A percentile compares a stretch with the other conserved stretches of the same genome.
phyloP scores from a whole-genome alignment of 2,888 invertebrate species.

The Drymonia ruficornis region DNA sequence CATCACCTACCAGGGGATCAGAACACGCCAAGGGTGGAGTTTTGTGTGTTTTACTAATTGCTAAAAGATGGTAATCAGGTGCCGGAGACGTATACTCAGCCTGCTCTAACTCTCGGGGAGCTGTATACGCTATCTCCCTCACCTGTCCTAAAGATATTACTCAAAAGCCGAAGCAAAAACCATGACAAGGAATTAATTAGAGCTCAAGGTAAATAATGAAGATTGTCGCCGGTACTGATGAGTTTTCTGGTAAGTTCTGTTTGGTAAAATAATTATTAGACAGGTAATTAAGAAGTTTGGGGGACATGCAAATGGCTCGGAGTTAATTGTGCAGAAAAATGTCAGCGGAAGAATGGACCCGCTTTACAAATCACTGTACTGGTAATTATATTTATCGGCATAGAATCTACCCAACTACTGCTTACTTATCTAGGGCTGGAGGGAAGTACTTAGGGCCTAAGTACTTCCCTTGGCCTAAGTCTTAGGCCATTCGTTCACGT shows the following conservation, averaged over 20 bases:
- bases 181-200: slow-evolving; percentile 86
- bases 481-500: too few species aligned
- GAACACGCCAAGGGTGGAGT: slow-evolving; percentile 85
- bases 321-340: slow-evolving; percentile 60
- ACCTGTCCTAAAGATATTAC: slow-evolving; percentile 70
- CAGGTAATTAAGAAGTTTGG: slow-evolving; percentile 79
- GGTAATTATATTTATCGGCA: not conserved
- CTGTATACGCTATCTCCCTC: slow-evolving; percentile 49
- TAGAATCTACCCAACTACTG: too few species aligned
- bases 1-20: slow-evolving; percentile 82
- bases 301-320: slow-evolving; percentile 55
- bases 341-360: not conserved
- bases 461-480: too few species aligned
- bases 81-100: slow-evolving; percentile 63
- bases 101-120: slow-evolving; percentile 34
- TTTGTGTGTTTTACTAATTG: slow-evolving; percentile 87
- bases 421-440: too few species aligned
- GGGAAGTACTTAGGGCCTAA: too few species aligned
- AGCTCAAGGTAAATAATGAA: slow-evolving; percentile 84
- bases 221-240: slow-evolving; percentile 81
- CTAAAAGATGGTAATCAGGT: slow-evolving; percentile 86
- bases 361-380: not conserved
- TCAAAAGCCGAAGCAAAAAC: slow-evolving; percentile 83
- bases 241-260: slow-evolving; percentile 69
- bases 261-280: slow-evolving; percentile 70